Conservation (phyloP, 2,797 vertebrate species). For the Perodicticus potto region DNA sequence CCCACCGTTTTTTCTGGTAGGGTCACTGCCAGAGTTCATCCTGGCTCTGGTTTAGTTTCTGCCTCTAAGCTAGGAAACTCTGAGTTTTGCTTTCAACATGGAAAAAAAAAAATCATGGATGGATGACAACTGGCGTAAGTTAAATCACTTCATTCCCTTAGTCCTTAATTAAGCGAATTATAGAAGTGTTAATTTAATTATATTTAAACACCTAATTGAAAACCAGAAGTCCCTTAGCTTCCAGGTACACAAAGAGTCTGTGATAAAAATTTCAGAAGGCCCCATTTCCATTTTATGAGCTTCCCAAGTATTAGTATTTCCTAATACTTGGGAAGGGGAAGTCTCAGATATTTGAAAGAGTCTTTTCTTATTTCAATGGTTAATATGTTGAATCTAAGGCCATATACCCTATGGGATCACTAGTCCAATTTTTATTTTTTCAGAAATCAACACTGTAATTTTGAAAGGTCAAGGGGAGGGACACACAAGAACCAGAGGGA, state of each 20-base stretch:
- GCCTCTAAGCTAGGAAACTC: constrained; percentile 80
- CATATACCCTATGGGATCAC: neutral
- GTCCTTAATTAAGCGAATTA: constrained; percentile 72
- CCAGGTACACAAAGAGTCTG: neutral
- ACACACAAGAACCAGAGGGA: neutral
- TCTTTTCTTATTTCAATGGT: neutral
- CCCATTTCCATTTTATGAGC: constrained; percentile 16
- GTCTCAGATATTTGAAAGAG: neutral
- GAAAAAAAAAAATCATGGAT: constrained; percentile 47
- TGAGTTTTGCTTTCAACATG: constrained; percentile 55
- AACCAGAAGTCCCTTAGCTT: constrained; percentile 52
- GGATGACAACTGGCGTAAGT: constrained; percentile 66
- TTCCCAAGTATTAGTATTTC: too few species aligned
- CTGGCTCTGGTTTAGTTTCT: constrained; percentile 62
- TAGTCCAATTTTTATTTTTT: constrained; percentile 4
- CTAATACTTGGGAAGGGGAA: neutral
- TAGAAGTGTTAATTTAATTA: constrained; percentile 72
- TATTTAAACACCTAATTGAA: constrained; percentile 61
- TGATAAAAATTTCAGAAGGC: neutral
- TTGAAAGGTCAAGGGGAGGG: constrained; percentile 9
- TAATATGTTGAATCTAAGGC: neutral
- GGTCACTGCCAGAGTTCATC: constrained; percentile 33
- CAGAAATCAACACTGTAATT: neutral
- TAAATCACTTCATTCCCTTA: constrained; percentile 66
- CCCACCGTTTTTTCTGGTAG: neutral